phyloP scores from a whole-genome alignment of 2,113 vertebrate species.

The Sapayoa aenigma region DNA sequence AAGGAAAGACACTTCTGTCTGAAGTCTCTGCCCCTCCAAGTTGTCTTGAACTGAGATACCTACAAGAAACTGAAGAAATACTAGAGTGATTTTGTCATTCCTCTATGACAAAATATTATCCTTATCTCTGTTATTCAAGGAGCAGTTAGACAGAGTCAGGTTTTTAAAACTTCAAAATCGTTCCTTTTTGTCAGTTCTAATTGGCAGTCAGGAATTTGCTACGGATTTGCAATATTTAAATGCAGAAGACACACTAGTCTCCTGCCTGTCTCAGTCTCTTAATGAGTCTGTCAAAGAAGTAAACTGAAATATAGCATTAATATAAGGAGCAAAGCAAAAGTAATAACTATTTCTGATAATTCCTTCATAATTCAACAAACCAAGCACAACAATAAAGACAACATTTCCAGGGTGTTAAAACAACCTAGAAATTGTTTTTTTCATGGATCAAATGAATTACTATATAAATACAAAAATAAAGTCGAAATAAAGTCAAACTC shows the following conservation, averaged over 20 bases:
- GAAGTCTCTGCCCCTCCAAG: too few species aligned
- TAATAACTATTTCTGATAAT: slow-evolving; percentile 12
- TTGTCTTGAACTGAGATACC: too few species aligned
- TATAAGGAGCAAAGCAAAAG: background rate
- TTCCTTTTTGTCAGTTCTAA: background rate
- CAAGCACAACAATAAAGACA: background rate
- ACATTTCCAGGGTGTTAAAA: background rate
- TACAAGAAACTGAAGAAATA: background rate
- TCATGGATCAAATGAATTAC: background rate
- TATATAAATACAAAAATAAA: background rate
- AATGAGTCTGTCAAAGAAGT: background rate
- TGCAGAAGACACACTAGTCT: background rate
- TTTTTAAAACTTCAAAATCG: background rate
- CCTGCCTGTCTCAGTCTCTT: background rate
- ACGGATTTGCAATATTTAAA: background rate
- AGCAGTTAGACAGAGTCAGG: background rate
- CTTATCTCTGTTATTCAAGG: background rate
- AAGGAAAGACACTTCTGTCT: too few species aligned
- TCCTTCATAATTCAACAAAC: background rate
- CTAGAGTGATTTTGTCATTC: background rate
- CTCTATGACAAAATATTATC: background rate
- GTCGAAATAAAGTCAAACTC: background rate
- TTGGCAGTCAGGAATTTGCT: background rate
- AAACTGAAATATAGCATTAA: slow-evolving; percentile 37
- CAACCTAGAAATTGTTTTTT: background rate